Conservation (phyloP, 1,140 invertebrate genomes). For the Zaprionus gabonicus region DNA sequence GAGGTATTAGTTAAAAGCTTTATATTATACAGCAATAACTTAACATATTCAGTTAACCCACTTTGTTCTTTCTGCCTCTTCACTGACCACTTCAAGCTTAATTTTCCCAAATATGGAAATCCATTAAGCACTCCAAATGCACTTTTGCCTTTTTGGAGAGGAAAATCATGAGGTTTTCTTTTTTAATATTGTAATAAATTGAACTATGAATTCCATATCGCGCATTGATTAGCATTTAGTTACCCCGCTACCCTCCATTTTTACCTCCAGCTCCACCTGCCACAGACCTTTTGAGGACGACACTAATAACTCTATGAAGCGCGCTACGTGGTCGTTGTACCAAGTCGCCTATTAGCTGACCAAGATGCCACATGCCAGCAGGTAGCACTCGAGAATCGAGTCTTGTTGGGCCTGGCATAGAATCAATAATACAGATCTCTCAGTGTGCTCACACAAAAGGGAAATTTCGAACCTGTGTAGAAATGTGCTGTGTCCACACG, state of each 20-base stretch:
- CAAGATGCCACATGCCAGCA: slow-evolving; percentile 58
- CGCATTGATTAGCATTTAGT: slow-evolving; percentile 10
- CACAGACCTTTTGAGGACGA: slow-evolving; percentile 52
- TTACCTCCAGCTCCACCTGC: background rate
- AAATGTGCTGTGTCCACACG: slow-evolving; percentile 20
- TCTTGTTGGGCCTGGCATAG: slow-evolving; percentile 22
- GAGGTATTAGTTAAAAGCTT: too few species aligned
- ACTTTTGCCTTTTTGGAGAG: background rate
- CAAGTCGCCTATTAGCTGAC: slow-evolving; percentile 66
- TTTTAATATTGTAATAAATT: slow-evolving; percentile 2
- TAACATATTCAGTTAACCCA: background rate
- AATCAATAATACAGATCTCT: slow-evolving; percentile 68
- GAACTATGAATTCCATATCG: slow-evolving; percentile 9
- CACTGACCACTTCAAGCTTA: background rate
- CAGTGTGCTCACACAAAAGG: slow-evolving; percentile 54
- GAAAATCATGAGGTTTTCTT: background rate
- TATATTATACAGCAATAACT: background rate
- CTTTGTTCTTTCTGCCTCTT: background rate
- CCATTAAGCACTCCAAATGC: background rate
- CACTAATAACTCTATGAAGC: slow-evolving; percentile 76
- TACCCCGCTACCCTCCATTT: background rate
- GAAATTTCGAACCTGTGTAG: slow-evolving; percentile 59
- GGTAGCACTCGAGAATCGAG: slow-evolving; percentile 17
- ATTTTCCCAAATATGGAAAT: background rate
- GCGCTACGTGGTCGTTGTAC: slow-evolving; percentile 60